phyloP scores from a whole-genome alignment of 2,113 vertebrate species.

The Hiodon alosoides region DNA sequence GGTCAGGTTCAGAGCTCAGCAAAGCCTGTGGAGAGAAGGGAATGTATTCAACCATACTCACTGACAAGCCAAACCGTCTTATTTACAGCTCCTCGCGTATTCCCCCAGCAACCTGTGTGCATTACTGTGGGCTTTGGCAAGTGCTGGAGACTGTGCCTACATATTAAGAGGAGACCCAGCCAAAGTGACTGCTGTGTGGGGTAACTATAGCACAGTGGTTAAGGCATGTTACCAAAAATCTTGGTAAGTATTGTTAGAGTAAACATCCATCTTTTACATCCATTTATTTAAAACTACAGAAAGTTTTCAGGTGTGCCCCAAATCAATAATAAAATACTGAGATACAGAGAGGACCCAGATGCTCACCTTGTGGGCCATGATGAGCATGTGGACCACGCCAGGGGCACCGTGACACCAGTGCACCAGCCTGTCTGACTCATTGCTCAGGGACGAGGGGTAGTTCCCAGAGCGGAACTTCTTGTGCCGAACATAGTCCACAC shows the following conservation, averaged over 20 bases:
- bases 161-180: background rate
- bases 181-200: no score
- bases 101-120: background rate
- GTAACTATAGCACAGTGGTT: no score
- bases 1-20: slow-evolving; percentile 1
- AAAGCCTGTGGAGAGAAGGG: background rate
- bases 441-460: slow-evolving; percentile 91
- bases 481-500: slow-evolving; percentile 91
- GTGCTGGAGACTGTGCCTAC: background rate
- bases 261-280: no score
- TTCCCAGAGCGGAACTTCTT: slow-evolving; percentile 93
- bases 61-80: background rate
- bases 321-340: no score
- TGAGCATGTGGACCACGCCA: slow-evolving; percentile 82
- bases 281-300: no score
- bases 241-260: no score
- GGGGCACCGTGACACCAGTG: slow-evolving; percentile 97
- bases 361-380: slow-evolving; percentile 82
- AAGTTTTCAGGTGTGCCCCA: no score
- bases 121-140: background rate
- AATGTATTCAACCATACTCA: background rate
- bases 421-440: slow-evolving; percentile 89
- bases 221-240: no score
- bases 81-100: background rate
- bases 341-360: no score